Conservation (phyloP, 2,797 vertebrate genomes). For the Sebastiscus tertius region DNA sequence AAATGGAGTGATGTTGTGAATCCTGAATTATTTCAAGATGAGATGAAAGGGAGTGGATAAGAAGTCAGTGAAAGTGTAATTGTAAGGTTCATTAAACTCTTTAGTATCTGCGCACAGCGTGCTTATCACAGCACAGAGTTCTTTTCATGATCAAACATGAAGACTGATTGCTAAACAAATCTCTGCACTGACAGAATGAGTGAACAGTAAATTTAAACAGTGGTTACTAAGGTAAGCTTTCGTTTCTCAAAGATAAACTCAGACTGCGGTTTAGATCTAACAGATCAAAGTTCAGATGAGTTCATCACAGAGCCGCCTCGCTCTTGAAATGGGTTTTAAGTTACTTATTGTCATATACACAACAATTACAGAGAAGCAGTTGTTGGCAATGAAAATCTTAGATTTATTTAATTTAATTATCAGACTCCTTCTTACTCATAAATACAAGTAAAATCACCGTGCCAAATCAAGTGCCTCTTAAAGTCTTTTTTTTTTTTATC, state of each 20-base stretch:
- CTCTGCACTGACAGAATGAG: not conserved
- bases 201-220: not conserved
- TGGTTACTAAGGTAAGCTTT: not conserved
- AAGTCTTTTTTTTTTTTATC: no score
- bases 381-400: not conserved
- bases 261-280: not conserved
- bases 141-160: not conserved
- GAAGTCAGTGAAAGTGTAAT: not conserved
- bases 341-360: not conserved
- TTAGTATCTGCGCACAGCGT: not conserved
- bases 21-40: not conserved
- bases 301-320: not conserved
- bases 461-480: no score
- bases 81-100: not conserved
- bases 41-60: not conserved
- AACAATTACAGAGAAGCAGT: not conserved
- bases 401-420: not conserved
- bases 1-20: not conserved
- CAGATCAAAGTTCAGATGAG: not conserved
- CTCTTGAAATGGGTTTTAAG: not conserved
- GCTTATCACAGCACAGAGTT: not conserved
- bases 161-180: not conserved
- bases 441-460: not conserved
- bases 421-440: no score
- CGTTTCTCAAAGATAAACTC: not conserved